Evolutionary conservation across 2,888 invertebrate species (phyloP).

Genomic region (Celastrina argiolus): DNA sequence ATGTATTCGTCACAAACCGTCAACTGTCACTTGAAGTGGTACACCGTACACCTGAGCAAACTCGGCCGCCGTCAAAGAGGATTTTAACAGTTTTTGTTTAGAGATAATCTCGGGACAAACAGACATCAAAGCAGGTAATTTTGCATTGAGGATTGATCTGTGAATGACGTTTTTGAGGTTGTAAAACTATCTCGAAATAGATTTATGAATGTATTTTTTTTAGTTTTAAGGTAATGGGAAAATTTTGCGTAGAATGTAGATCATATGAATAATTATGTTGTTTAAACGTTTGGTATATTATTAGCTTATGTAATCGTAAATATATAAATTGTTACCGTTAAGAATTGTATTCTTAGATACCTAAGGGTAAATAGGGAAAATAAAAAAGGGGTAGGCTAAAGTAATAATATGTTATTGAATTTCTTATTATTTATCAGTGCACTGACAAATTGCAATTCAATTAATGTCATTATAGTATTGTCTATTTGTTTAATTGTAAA

Average conservation of each 20-base stretch:
- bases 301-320: too few relatives aligned
- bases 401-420: too few relatives aligned
- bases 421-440: too few relatives aligned
- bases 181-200: background rate
- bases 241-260: background rate
- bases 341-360: too few relatives aligned
- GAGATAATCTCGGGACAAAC: conserved; percentile 70
- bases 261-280: too few relatives aligned
- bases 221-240: background rate
- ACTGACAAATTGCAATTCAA: too few relatives aligned
- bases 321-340: too few relatives aligned
- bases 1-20: background rate
- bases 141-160: conserved; percentile 25
- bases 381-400: too few relatives aligned
- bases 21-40: conserved; percentile 16
- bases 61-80: conserved; percentile 61
- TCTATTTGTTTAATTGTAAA: too few relatives aligned
- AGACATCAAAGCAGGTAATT: conserved; percentile 67
- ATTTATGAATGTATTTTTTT: background rate
- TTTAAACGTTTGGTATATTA: too few relatives aligned
- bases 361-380: too few relatives aligned
- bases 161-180: conserved; percentile 9
- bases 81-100: conserved; percentile 74
- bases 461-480: too few relatives aligned
- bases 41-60: conserved; percentile 61